These are phyloP conservation scores for Melopsittacus undulatus DNA, from an alignment of 2,797 vertebrate genomes.

Conservation along the genomic window DNA sequence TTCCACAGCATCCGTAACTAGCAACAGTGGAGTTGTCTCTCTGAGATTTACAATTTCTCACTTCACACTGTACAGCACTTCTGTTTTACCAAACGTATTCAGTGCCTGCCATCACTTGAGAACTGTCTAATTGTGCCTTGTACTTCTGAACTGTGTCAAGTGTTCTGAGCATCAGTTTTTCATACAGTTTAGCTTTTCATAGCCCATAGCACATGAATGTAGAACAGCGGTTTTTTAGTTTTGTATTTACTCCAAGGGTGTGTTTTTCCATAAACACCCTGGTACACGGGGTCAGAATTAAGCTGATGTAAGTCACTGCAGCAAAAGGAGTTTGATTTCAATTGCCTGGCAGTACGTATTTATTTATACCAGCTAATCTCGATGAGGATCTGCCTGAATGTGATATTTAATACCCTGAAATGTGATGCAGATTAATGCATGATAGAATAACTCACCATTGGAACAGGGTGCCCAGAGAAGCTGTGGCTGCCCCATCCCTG, in stretches of 20 bases:
- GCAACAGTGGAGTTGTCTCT: background rate
- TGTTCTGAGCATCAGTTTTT: background rate
- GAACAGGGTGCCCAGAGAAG: background rate
- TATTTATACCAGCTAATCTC: background rate
- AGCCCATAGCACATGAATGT: background rate
- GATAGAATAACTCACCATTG: background rate
- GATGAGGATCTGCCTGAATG: background rate
- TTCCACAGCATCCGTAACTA: background rate
- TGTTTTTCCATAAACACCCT: background rate
- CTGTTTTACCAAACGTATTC: background rate
- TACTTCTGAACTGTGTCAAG: slow-evolving; percentile 9
- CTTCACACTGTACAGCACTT: background rate
- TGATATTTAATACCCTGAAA: background rate
- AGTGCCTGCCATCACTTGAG: background rate
- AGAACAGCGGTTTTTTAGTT: background rate
- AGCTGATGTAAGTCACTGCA: background rate
- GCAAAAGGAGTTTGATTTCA: background rate
- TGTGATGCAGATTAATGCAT: rapidly evolving
- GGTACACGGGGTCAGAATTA: background rate
- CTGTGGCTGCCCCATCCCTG: background rate
- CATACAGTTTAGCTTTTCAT: background rate
- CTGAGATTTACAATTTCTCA: background rate
- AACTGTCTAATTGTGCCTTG: background rate
- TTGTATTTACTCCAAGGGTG: background rate
- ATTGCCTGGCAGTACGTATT: rapidly evolving